Evolutionary conservation across 2,113 vertebrate genomes (phyloP), one percentile per base, ranked within the genome.

Genomic region (Bufo gargarizans): DNA sequence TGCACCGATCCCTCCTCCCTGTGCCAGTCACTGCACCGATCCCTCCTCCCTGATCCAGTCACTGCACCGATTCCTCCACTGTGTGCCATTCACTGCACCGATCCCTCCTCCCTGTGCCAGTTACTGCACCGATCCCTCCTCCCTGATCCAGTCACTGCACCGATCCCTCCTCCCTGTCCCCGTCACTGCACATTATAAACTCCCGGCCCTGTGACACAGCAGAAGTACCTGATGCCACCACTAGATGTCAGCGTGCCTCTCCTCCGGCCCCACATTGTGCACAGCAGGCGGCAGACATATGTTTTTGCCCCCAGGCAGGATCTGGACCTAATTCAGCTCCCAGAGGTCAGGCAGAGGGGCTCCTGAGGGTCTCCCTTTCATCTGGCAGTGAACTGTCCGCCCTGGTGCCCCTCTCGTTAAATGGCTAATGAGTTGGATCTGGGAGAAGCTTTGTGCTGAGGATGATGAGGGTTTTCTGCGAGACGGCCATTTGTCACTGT

Each of bases 401-500:
- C 65, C 0, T 17, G 22, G 67, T 80, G 77, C 63, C 50, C 77
- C 33, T 56, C 77, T 81, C 22, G 69, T 59, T 87, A 58, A 80
- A 53, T 82, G 67, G 65, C 53, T 88, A 88, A 88, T 88, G 63
- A 74, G 86, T 72, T 83, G 6, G 56, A 88, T 81, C 80, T 88
- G 86, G n/a, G 45, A 82, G 47, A 77, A 7, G 65, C 63, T 74
- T 74, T 67, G 58, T n/a, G 16, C 17, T 22, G 22, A 50, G 19
- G 59, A 43, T 74, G 20, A n/a, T n/a, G n/a, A n/a, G n/a, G n/a
- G n/a, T n/a, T n/a, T n/a, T n/a, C n/a, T n/a, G n/a, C n/a, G n/a
- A n/a, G n/a, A 74, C 45, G 67, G 58, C 33, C 1, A 33, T 33
- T 1, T 33, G 33, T 33, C 33, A 33, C 33, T 33, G 33, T 33